A percentile compares a stretch with the other conserved stretches of the same genome.
Evolutionary conservation across 1,140 invertebrate genomes (phyloP).

Genomic region (Heterodera carotae): DNA sequence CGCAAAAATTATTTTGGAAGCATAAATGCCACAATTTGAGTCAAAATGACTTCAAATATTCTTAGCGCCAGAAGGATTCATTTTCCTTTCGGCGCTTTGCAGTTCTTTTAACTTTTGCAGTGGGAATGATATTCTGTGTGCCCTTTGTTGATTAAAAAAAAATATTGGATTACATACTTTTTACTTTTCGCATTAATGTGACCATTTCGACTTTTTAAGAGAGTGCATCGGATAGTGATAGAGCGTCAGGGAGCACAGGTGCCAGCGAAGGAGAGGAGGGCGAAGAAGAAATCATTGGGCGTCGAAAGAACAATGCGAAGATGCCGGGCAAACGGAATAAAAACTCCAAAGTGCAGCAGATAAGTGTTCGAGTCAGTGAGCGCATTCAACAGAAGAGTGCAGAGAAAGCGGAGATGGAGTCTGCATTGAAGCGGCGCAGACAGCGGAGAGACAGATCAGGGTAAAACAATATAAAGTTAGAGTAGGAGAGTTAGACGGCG

Average conservation of each 20-base stretch:
- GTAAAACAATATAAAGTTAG: background rate
- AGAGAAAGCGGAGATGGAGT: background rate
- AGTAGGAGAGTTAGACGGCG: background rate
- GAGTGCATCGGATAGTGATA: background rate
- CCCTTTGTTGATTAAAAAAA: too few species aligned
- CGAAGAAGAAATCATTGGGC: background rate
- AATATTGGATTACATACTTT: background rate
- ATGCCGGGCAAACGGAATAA: background rate
- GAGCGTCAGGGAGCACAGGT: background rate
- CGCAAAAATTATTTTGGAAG: too few species aligned
- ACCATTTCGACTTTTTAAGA: background rate
- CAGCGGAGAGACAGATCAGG: background rate
- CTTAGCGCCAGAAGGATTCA: too few species aligned
- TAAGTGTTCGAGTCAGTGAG: background rate
- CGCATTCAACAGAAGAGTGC: background rate
- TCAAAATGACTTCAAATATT: too few species aligned
- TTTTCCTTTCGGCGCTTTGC: too few species aligned
- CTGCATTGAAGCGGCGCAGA: background rate
- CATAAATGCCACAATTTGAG: too few species aligned
- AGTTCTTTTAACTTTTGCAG: too few species aligned
- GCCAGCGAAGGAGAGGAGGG: background rate
- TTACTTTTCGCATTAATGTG: background rate
- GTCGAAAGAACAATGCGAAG: background rate
- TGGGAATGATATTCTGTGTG: too few species aligned
- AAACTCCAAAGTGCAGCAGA: background rate